Percentiles rank a stretch among this genome's conserved stretches.
Evolutionary conservation across 1,140 invertebrate genomes (phyloP).

Genomic region (Drosophila oshimai): DNA sequence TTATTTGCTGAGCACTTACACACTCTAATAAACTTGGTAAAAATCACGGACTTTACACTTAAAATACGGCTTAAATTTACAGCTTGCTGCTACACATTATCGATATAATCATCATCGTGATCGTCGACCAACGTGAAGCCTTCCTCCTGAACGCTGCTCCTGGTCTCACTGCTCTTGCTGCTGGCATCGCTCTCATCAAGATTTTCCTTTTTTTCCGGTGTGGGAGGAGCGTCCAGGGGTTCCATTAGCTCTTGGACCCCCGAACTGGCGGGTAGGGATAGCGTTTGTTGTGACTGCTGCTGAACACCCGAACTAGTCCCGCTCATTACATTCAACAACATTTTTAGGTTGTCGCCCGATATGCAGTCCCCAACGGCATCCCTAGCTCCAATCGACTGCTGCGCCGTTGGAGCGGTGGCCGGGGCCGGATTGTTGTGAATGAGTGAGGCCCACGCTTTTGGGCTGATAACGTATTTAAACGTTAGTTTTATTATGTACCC

Average conservation of each 20-base stretch:
- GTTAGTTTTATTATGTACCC: conserved; percentile 58
- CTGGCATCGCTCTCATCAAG: conserved; percentile 30
- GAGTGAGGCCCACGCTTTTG: conserved; percentile 51
- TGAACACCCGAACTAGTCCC: background rate
- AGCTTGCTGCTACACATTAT: conserved; percentile 9
- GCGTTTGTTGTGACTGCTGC: background rate
- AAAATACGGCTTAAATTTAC: background rate
- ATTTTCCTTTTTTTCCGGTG: background rate
- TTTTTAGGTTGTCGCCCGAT: conserved; percentile 76
- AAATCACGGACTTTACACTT: conserved; percentile 38
- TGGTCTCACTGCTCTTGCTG: background rate
- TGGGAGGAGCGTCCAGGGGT: conserved; percentile 20
- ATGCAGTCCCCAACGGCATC: conserved; percentile 37
- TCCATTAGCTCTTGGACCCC: conserved; percentile 68
- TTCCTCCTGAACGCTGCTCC: conserved; percentile 1
- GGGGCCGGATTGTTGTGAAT: background rate
- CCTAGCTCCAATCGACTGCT: background rate
- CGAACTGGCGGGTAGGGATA: conserved; percentile 23
- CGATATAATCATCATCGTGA: conserved; percentile 15
- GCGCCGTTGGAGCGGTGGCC: background rate
- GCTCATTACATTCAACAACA: conserved; percentile 59
- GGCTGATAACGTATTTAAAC: conserved; percentile 72
- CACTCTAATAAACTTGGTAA: background rate
- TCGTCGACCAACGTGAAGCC: conserved; percentile 62
- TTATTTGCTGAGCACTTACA: background rate